Evolutionary conservation across 2,888 invertebrate species (phyloP).

Genomic region (Sarcophaga subvicina): DNA sequence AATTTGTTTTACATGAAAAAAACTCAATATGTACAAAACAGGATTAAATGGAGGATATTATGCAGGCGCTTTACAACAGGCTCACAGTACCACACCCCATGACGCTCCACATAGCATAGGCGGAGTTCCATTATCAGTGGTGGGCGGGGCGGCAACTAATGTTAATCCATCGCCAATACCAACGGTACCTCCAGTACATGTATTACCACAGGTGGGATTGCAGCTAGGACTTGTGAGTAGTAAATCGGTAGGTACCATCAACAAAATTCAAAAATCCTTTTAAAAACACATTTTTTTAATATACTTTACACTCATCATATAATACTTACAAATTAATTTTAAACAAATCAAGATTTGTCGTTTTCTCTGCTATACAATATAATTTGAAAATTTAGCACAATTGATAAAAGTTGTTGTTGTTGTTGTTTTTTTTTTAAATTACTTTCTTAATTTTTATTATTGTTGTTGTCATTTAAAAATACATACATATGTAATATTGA

Average conservation of each 20-base stretch:
- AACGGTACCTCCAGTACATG: slow-evolving; percentile 82
- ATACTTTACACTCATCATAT: slow-evolving; percentile 41
- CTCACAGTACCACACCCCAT: slow-evolving; percentile 93
- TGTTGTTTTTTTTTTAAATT: slow-evolving; percentile 63
- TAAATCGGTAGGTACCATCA: slow-evolving; percentile 82
- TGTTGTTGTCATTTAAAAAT: slow-evolving; percentile 32
- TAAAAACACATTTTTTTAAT: slow-evolving; percentile 56
- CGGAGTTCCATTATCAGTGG: slow-evolving; percentile 76
- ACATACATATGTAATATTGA: slow-evolving; percentile 13
- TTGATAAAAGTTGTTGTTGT: slow-evolving; percentile 61
- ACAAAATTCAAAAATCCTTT: slow-evolving; percentile 49
- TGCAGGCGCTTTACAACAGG: slow-evolving; percentile 90
- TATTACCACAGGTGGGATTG: slow-evolving; percentile 82
- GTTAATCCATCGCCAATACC: slow-evolving; percentile 83
- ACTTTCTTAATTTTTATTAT: slow-evolving; percentile 51
- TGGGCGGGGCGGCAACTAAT: slow-evolving; percentile 67
- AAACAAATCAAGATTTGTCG: slow-evolving; percentile 47
- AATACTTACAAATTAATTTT: slow-evolving; percentile 49
- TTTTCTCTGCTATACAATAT: slow-evolving; percentile 63
- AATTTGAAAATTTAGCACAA: slow-evolving; percentile 53
- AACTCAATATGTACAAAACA: slow-evolving; percentile 79
- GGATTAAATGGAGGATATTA: slow-evolving; percentile 89
- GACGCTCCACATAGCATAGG: slow-evolving; percentile 85
- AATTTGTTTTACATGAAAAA: slow-evolving; percentile 69
- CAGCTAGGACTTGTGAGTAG: slow-evolving; percentile 83